phyloP scores from a whole-genome alignment of 2,888 invertebrate genomes.

The Dioctria linearis region DNA sequence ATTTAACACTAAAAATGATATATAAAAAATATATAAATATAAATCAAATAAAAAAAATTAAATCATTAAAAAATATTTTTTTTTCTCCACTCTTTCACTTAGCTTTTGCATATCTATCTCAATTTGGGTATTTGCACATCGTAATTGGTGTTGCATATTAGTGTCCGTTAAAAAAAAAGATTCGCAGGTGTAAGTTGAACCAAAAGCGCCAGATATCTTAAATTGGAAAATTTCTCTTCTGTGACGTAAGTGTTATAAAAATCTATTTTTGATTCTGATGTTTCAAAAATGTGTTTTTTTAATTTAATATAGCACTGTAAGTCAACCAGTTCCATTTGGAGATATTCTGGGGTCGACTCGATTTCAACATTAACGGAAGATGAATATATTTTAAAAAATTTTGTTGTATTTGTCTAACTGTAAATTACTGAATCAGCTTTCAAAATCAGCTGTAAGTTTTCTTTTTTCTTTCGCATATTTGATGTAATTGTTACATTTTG shows the following conservation, averaged over 20 bases:
- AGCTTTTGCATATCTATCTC: conserved; percentile 15
- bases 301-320: conserved; percentile 23
- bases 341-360: conserved; percentile 16
- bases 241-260: conserved; percentile 16
- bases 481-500: no score
- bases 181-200: neutral
- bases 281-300: no score
- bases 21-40: no score
- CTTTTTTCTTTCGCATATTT: no score
- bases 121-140: neutral
- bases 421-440: no score
- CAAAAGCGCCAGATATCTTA: conserved; percentile 26
- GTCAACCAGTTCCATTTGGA: conserved; percentile 29
- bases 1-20: neutral
- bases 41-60: no score
- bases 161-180: conserved; percentile 4
- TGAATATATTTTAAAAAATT: conserved; percentile 21
- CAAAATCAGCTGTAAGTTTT: no score
- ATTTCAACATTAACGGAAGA: conserved; percentile 11
- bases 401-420: neutral
- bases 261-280: conserved; percentile 2
- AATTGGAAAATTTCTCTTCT: conserved; percentile 19
- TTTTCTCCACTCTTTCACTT: conserved; percentile 37
- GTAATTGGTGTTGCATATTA: no score
- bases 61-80: conserved; percentile 39